These are phyloP conservation scores for Menura novaehollandiae DNA, from an alignment of 2,113 vertebrate species.

Conservation along the genomic window DNA sequence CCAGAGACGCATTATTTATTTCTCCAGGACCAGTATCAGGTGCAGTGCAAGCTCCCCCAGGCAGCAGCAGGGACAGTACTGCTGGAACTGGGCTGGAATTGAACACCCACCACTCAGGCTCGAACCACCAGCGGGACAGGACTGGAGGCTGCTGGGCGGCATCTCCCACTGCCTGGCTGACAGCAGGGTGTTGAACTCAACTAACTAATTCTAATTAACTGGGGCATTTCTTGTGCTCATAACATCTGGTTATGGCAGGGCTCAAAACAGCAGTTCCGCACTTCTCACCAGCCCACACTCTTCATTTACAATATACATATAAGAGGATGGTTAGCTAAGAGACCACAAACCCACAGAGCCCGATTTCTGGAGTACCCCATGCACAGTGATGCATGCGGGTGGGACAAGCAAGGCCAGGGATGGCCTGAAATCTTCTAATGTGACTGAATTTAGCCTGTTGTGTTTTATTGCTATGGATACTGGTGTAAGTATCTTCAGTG, in stretches of 20 bases:
- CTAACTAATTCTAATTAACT: background rate
- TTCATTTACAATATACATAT: background rate
- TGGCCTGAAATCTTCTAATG: background rate
- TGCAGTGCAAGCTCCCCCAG: background rate
- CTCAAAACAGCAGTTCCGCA: background rate
- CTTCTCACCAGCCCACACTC: accelerated
- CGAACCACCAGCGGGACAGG: background rate
- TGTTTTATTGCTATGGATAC: background rate
- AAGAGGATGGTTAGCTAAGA: background rate
- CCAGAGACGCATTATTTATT: accelerated
- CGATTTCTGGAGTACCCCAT: background rate
- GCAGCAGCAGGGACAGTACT: background rate
- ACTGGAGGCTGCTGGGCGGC: background rate
- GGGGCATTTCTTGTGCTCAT: background rate
- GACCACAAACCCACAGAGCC: background rate
- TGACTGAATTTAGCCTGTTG: background rate
- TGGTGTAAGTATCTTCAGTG: background rate
- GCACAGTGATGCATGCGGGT: accelerated
- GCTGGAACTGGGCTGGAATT: background rate
- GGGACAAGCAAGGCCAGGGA: background rate
- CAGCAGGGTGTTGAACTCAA: background rate
- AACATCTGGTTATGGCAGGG: background rate
- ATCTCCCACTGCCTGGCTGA: background rate
- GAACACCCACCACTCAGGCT: background rate
- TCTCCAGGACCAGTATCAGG: background rate